Evolutionary conservation across 1,140 invertebrate genomes (phyloP).

Genomic region (Zaprionus ornatus): DNA sequence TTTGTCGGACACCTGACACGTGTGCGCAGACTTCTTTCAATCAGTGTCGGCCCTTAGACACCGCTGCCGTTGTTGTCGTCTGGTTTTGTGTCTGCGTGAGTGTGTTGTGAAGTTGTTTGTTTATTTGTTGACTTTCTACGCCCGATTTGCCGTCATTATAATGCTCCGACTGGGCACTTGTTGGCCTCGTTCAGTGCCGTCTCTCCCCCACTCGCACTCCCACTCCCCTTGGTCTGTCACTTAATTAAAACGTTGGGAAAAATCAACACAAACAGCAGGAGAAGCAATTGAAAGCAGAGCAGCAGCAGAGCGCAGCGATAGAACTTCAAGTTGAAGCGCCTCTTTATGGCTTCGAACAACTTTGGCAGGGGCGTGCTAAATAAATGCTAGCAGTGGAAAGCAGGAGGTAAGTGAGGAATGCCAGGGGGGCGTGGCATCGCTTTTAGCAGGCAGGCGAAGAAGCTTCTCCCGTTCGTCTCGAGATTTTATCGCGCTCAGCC

Average conservation of each 20-base stretch:
- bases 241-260: constrained; percentile 78
- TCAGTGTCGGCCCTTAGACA: constrained; percentile 46
- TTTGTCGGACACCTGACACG: constrained; percentile 62
- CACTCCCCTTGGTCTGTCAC: constrained; percentile 54
- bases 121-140: constrained; percentile 59
- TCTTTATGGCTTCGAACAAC: constrained; percentile 54
- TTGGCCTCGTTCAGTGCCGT: background rate
- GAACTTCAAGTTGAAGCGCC: constrained; percentile 51
- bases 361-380: constrained; percentile 40
- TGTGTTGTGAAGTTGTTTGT: constrained; percentile 62
- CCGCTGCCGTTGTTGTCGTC: constrained; percentile 38
- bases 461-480: constrained; percentile 29
- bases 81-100: constrained; percentile 30
- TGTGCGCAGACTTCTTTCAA: constrained; percentile 78
- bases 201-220: background rate
- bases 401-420: constrained; percentile 33
- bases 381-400: constrained; percentile 28
- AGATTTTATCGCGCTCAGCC: constrained; percentile 69
- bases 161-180: constrained; percentile 25
- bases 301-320: constrained; percentile 23
- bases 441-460: constrained; percentile 12
- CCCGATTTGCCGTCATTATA: constrained; percentile 58
- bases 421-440: constrained; percentile 16
- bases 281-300: constrained; percentile 6
- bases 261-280: constrained; percentile 62